Base-by-base conservation (phyloP, 2,113 vertebrate genomes). In the Formicarius rufipectus region DNA sequence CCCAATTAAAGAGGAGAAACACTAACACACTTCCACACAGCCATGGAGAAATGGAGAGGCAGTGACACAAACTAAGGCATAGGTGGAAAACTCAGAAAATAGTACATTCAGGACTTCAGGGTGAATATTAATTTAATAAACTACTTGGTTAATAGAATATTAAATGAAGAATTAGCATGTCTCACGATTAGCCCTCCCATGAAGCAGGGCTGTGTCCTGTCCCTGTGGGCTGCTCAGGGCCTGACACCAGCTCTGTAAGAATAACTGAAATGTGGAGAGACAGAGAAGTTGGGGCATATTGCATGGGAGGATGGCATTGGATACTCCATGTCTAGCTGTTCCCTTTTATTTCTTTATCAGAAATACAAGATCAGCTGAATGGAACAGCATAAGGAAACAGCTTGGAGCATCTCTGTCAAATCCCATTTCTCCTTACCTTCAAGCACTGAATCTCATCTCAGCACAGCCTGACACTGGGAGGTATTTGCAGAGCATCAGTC, bases 381-480 rank as follows among this genome's bases (percentile, higher is more conserved):
- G 42, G 40, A 95, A 23, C 10, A 37, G 72, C 92, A 47, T 64
- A 58, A 67, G 66, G 35, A 31, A 74, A 63, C n/a, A 50, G 25
- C 63, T 81, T 0, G 0, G 59, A 72, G 42, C 73, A 62, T 24
- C 53, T 37, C 82, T 73, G 31, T 47, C 44, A 58, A 63, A 35
- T 30, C 83, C 63, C 30, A 15, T 71, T 50, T 37, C 74, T 84
- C 71, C 44, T 35, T 31, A 7, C 39, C 60, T 74, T 7, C 22
- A 16, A 67, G 84, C 68, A 18, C 53, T 0, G 49, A 19, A 16
- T 37, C 58, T 39, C 50, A 22, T n/a, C 83, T 44, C 47, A 4
- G 11, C 64, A 24, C 23, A 8, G 31, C 4, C 45, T 27, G 62
- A 59, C 0, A 2, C 39, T 0, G 2, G 2, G 73, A 72, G 73